phyloP scores from a whole-genome alignment of 2,888 invertebrate species.

The Amblyteles armatorius region DNA sequence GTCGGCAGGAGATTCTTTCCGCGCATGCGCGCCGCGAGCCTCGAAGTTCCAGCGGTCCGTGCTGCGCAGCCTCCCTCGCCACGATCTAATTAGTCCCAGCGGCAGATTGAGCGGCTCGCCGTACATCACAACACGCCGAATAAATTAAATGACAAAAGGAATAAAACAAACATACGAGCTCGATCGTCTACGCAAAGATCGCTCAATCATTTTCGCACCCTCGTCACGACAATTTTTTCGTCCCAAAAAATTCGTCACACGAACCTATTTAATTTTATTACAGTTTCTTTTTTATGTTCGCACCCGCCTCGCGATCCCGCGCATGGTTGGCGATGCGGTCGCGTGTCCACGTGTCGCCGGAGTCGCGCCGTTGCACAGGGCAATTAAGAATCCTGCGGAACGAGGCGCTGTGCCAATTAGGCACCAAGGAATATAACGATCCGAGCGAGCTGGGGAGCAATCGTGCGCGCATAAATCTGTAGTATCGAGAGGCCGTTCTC shows the following conservation, averaged over 20 bases:
- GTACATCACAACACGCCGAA: constrained; percentile 7
- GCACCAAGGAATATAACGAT: constrained; percentile 65
- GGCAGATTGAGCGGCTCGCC: constrained; percentile 38
- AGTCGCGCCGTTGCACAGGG: constrained; percentile 53
- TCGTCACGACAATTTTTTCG: constrained; percentile 43
- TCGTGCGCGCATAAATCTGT: constrained; percentile 66
- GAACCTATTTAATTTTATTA: constrained; percentile 45
- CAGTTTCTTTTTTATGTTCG: constrained; percentile 26
- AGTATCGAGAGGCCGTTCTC: constrained; percentile 60
- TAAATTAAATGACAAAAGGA: constrained; percentile 26
- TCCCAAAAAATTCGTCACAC: constrained; percentile 60
- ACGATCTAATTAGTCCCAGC: constrained; percentile 41
- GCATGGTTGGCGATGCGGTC: constrained; percentile 56
- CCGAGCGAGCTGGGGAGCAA: constrained; percentile 43
- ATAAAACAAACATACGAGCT: constrained; percentile 2
- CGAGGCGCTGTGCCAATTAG: constrained; percentile 66
- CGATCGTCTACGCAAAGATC: constrained; percentile 48
- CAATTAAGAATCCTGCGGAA: constrained; percentile 63
- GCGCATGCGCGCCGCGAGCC: constrained; percentile 25
- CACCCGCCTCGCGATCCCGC: constrained; percentile 11
- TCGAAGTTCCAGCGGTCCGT: neutral
- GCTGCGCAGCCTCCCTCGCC: neutral
- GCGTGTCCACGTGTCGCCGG: constrained; percentile 66
- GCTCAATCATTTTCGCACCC: constrained; percentile 66
- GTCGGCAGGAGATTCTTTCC: constrained; percentile 27